A percentile compares a stretch with the other conserved stretches of the same genome.
phyloP scores from a whole-genome alignment of 2,797 vertebrate genomes.

The Microhierax caerulescens region DNA sequence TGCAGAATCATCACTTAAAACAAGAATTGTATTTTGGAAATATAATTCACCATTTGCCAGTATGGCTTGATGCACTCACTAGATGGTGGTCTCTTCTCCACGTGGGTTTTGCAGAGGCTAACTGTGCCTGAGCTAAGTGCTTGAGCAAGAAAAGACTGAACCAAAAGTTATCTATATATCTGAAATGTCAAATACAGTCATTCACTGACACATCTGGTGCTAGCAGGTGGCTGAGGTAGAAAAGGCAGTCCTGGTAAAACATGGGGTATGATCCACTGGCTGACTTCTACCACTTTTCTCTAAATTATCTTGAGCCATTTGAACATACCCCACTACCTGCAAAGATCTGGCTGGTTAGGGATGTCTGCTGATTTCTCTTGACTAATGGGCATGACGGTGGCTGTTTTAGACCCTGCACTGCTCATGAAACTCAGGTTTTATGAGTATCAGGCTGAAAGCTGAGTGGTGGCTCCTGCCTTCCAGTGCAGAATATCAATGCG shows the following conservation, averaged over 20 bases:
- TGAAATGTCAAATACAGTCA: background rate
- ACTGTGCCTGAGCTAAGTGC: background rate
- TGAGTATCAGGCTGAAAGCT: background rate
- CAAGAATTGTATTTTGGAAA: background rate
- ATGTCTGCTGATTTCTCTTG: background rate
- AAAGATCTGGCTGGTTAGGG: background rate
- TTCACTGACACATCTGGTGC: background rate
- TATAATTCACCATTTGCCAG: background rate
- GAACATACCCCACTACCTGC: fast-evolving
- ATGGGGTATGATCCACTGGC: background rate
- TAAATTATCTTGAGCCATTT: background rate
- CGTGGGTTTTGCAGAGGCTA: background rate
- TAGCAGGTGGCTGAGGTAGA: background rate
- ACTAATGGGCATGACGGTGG: background rate
- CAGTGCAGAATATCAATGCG: background rate
- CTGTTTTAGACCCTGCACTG: background rate
- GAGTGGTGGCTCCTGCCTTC: background rate
- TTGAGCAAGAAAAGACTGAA: background rate
- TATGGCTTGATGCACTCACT: background rate
- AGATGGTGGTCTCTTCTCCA: background rate
- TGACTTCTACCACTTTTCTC: background rate
- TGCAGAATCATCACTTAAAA: background rate
- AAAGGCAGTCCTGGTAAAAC: background rate
- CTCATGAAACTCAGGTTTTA: background rate
- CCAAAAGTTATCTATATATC: background rate